Evolutionary conservation across 2,113 vertebrate species (phyloP), one percentile per base, ranked within the genome.

Genomic region (Lepus americanus): DNA sequence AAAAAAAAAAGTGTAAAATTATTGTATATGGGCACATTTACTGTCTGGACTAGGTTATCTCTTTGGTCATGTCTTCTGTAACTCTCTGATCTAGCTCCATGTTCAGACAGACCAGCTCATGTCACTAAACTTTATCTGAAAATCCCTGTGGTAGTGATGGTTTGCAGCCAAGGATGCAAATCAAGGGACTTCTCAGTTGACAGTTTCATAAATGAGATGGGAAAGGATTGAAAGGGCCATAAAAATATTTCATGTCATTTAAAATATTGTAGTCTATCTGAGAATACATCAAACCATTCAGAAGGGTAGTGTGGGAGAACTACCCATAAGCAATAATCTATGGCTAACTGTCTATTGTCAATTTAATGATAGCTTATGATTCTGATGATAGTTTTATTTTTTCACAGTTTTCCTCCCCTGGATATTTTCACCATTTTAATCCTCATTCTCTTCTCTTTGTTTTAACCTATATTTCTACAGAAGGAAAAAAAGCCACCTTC

Each of bases 401-500:
- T 83, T 84, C 59, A 86, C 82, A 79, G 53, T 80, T 63, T 83
- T 95, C 70, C 86, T 16, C 39, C 9, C 49, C 31, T 90, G 5
- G 44, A 79, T 67, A 67, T 12, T 61, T 76, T n/a, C 59, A 69
- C 9, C 13, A 76, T 44, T 88, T 88, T 74, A 51, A 77, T 55
- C 11, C 25, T 49, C 17, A 67, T 33, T 79, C 13, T 4, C 36
- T 36, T 82, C 25, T 22, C 13, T 93, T 85, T 63, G 33, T 36
- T 14, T 49, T 51, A 87, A 82, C 29, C 27, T 90, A 12, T 33
- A 12, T n/a, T 91, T 92, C 63, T 82, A 27, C 29, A 81, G 23
- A 64, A 31, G 67, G 73, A 95, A 87, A n/a, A 61, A 96, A 92
- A 86, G 36, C 63, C 33, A 9, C 69, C 55, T 29, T 96, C 81